Evolutionary conservation across 2,888 invertebrate species (phyloP).

Genomic region (Diadromus collaris): DNA sequence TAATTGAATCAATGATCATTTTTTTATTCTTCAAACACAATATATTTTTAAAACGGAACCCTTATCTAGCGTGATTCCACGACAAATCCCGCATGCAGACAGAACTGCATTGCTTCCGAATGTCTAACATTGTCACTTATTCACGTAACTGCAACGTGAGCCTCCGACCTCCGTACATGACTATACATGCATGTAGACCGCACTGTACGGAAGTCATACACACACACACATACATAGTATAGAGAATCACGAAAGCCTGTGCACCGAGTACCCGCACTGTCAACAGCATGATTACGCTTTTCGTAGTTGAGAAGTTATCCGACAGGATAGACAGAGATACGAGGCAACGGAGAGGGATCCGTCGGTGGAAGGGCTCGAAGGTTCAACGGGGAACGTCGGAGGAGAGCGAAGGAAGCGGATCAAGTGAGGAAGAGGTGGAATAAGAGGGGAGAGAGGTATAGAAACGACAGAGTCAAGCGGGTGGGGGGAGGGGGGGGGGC

Average conservation of each 20-base stretch:
- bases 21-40: too few species aligned
- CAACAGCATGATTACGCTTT: constrained; percentile 64
- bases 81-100: constrained; percentile 17
- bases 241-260: constrained; percentile 25
- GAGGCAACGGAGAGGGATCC: constrained; percentile 4
- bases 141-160: constrained; percentile 14
- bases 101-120: constrained; percentile 11
- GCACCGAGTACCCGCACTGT: constrained; percentile 43
- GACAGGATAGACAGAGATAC: constrained; percentile 41
- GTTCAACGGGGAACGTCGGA: not conserved
- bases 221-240: constrained; percentile 1
- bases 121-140: constrained; percentile 27
- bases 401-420: constrained; percentile 3
- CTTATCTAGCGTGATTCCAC: not conserved
- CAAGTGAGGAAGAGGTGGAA: constrained; percentile 37
- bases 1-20: too few species aligned
- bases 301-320: constrained; percentile 54
- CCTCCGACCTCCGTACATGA: constrained; percentile 7
- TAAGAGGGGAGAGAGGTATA: not conserved
- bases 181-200: not conserved
- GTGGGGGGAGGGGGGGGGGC: constrained; percentile 57
- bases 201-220: constrained; percentile 22
- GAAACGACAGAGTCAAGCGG: constrained; percentile 29
- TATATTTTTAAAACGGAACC: too few species aligned
- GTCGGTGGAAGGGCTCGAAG: constrained; percentile 19